phyloP scores from a whole-genome alignment of 2,888 invertebrate species.

The Mylabris sibirica region DNA sequence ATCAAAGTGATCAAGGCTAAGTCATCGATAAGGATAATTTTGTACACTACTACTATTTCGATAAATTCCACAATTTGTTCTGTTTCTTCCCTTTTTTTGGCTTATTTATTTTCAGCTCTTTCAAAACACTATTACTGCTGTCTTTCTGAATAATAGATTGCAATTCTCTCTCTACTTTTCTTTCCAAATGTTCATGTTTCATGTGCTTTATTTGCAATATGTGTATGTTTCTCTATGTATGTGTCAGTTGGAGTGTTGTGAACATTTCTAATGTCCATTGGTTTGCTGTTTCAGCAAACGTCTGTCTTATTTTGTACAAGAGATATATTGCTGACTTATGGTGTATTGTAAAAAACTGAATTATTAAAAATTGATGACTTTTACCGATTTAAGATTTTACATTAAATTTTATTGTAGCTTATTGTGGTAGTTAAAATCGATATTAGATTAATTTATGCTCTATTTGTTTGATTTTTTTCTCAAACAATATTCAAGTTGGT shows the following conservation, averaged over 20 bases:
- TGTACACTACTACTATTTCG: no score
- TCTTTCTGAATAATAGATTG: conserved; percentile 53
- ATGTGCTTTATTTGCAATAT: conserved; percentile 24
- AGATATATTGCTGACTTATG: background rate
- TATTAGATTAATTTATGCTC: background rate
- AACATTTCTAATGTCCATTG: background rate
- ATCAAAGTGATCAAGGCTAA: no score
- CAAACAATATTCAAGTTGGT: background rate
- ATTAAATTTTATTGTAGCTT: background rate
- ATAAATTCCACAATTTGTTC: conserved; percentile 8
- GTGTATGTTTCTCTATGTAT: conserved; percentile 16
- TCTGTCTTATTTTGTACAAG: background rate
- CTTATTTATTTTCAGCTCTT: conserved; percentile 35
- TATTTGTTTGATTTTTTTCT: background rate
- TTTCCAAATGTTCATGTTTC: conserved; percentile 44
- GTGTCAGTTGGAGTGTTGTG: background rate
- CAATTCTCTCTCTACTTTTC: conserved; percentile 38
- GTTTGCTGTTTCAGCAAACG: background rate
- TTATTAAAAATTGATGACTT: conserved; percentile 1
- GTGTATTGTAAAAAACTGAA: background rate
- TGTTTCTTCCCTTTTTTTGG: conserved; percentile 29
- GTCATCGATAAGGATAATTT: no score
- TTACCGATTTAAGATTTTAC: background rate
- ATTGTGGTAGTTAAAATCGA: background rate
- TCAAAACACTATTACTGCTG: conserved; percentile 50